Conservation (phyloP, 1,140 invertebrate genomes). For the Diachasma alloeum region DNA sequence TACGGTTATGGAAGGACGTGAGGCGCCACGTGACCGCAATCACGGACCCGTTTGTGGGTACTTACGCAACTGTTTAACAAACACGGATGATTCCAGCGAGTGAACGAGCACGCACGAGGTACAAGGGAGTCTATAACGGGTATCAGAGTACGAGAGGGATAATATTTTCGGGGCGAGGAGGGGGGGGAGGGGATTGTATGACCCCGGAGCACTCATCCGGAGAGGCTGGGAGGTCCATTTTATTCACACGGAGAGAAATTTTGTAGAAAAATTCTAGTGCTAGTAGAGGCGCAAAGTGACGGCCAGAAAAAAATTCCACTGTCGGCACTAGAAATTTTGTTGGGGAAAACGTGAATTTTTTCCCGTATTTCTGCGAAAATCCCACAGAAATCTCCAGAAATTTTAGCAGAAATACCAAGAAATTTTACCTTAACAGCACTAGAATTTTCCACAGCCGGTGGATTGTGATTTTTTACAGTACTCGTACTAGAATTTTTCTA, state of each 20-base stretch:
- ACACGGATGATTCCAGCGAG: slow-evolving; percentile 29
- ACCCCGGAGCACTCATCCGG: neutral
- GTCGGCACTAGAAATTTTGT: no score
- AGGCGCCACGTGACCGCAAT: slow-evolving; percentile 64
- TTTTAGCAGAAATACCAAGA: no score
- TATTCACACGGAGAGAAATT: no score
- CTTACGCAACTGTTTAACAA: slow-evolving; percentile 59
- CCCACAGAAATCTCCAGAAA: no score
- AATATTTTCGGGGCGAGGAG: neutral
- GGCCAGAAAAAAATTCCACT: neutral
- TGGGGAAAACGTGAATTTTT: no score
- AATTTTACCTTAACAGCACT: no score
- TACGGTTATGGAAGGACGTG: slow-evolving; percentile 43
- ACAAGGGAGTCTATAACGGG: neutral
- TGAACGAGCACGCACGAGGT: slow-evolving; percentile 1
- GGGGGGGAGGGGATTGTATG: neutral
- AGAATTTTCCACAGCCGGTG: no score
- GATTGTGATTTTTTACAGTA: no score
- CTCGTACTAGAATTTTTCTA: no score
- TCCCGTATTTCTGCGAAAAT: no score
- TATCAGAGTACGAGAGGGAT: neutral
- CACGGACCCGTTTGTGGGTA: slow-evolving; percentile 57
- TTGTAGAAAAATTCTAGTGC: no score
- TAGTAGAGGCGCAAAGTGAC: no score
- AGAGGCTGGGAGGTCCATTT: neutral